These are phyloP conservation scores for Heliconius eleuchia DNA, from an alignment of 1,140 invertebrate genomes.

Conservation along the genomic window DNA sequence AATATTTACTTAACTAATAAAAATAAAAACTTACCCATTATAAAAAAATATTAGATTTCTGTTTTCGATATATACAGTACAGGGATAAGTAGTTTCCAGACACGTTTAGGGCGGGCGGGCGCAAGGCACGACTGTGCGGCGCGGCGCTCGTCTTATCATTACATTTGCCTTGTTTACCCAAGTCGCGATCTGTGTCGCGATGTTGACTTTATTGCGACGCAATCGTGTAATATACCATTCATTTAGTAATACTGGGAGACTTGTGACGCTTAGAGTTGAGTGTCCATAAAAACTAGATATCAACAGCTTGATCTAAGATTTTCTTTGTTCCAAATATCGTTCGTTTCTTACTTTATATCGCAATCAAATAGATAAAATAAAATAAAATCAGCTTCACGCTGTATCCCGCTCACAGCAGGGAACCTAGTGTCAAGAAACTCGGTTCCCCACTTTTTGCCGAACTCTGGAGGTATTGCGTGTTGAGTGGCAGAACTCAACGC, in stretches of 20 bases:
- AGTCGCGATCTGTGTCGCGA: slow-evolving; percentile 55
- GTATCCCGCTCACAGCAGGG: too few relatives aligned
- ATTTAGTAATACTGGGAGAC: slow-evolving; percentile 36
- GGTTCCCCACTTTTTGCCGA: too few relatives aligned
- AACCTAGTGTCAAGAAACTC: too few relatives aligned
- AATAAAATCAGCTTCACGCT: too few relatives aligned
- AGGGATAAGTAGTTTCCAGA: slow-evolving; percentile 36
- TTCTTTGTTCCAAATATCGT: not conserved
- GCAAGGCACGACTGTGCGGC: slow-evolving; percentile 60
- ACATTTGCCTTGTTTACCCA: slow-evolving; percentile 66
- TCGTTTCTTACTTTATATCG: not conserved
- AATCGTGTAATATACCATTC: slow-evolving; percentile 49
- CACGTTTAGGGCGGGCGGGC: slow-evolving; percentile 65
- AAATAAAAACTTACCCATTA: slow-evolving; percentile 50
- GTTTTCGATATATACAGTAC: slow-evolving; percentile 20
- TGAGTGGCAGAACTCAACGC: too few relatives aligned
- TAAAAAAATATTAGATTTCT: slow-evolving; percentile 19
- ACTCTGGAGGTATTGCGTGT: too few relatives aligned
- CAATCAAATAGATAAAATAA: too few relatives aligned
- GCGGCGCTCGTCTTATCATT: slow-evolving; percentile 67
- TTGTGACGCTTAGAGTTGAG: slow-evolving; percentile 20
- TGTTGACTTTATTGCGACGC: slow-evolving; percentile 68
- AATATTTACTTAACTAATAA: not conserved
- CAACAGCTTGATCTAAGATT: not conserved
- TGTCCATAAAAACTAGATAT: slow-evolving; percentile 26